Evolutionary conservation across 1,140 invertebrate genomes (phyloP), one percentile per base, ranked within the genome.

Genomic region (Trichoplusia ni): DNA sequence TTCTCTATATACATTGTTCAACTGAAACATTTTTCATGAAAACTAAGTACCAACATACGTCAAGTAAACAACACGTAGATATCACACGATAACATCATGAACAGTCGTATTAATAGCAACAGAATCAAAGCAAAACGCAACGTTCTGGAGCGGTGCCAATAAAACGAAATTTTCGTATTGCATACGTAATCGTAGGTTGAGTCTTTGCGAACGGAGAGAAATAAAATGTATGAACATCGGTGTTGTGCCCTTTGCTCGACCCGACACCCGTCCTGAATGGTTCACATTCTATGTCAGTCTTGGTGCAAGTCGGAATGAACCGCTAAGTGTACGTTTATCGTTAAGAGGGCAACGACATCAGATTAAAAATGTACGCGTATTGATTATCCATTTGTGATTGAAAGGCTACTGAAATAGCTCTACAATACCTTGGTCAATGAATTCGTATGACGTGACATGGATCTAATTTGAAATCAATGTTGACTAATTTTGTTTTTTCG

Each of bases 31-130:
- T 23, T 31, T 46, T 42, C 44, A 38, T 7, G 4, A 25, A 18
- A 38, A 44, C 16, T 49, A 37, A 25, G 42, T 47, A 40, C 11
- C 37, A 16, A 47, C 56, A 42, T 49, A 49, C 29, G n/a, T 38
- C 44, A 67, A 49, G 64, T 71, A 68, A 70, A 71, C 64, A 67
- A 73, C 33, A 46, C 53, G 37, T 61, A 67, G 40, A 70, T 69
- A 69, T 64, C 63, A 74, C 64, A 64, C 61, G 53, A 71, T 64
- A 73, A 67, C 59, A 74, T 47, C 76, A 73, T 79, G 71, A 64
- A 73, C 69, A 72, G 61, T 70, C 59, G 68, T 75, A 83, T 78
- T 83, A 83, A 85, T 79, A 79, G 76, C 72, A 68, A 77, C 68
- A 62, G 69, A 80, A 75, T 78, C 73, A 79, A 71, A 77, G 71